Evolutionary conservation across 2,113 vertebrate genomes (phyloP).

Genomic region (Pagrus major): DNA sequence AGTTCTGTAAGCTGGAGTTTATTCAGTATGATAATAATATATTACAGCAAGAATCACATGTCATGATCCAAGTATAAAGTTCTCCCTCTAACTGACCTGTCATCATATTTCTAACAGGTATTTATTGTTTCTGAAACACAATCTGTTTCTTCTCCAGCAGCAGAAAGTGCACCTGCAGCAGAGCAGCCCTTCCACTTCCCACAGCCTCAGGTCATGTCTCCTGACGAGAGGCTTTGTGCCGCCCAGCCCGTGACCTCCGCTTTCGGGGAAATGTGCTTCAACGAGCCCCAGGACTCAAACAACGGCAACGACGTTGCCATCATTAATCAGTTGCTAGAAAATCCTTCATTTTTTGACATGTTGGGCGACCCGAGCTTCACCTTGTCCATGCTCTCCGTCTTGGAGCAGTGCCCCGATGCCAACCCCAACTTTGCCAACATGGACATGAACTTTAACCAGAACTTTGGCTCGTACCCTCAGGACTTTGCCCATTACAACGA

Average conservation of each 20-base stretch:
- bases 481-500: slow-evolving; percentile 79
- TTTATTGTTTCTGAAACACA: slow-evolving; percentile 32
- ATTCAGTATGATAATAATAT: no score
- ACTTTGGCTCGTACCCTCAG: slow-evolving; percentile 33
- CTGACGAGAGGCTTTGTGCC: slow-evolving; percentile 36
- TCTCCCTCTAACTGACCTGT: neutral
- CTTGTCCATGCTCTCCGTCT: neutral
- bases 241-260: slow-evolving; percentile 4
- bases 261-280: slow-evolving; percentile 50
- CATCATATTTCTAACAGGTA: neutral
- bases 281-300: slow-evolving; percentile 41
- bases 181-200: slow-evolving; percentile 62
- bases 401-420: slow-evolving; percentile 41
- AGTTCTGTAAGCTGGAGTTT: no score
- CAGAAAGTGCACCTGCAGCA: slow-evolving; percentile 42
- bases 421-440: slow-evolving; percentile 27
- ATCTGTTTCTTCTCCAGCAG: slow-evolving; percentile 40
- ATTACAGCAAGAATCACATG: neutral
- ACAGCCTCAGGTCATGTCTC: slow-evolving; percentile 17
- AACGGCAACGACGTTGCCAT: slow-evolving; percentile 29
- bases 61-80: neutral
- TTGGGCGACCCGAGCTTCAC: slow-evolving; percentile 2
- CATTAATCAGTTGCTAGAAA: slow-evolving; percentile 58
- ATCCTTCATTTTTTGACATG: neutral
- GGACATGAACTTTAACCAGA: slow-evolving; percentile 62